phyloP scores from a whole-genome alignment of 2,113 vertebrate genomes.

The Eulemur macaco region DNA sequence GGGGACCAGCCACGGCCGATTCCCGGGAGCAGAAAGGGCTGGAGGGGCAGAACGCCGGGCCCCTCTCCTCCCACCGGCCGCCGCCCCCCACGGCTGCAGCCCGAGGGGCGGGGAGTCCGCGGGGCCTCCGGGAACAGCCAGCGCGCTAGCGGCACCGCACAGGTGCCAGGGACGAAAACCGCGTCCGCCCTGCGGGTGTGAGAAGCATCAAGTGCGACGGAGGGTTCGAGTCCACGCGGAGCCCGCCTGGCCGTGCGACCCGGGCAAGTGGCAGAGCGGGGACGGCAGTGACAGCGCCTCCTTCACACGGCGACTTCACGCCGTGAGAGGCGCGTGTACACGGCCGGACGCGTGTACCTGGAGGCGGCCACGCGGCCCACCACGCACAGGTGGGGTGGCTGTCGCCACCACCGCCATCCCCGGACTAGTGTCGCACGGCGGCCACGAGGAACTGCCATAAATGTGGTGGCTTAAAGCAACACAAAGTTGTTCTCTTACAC shows the following conservation, averaged over 20 bases:
- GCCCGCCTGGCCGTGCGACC: neutral
- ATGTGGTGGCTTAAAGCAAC: neutral
- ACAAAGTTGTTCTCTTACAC: neutral
- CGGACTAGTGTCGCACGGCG: neutral
- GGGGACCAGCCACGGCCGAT: neutral
- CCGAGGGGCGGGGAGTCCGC: neutral
- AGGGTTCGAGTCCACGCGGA: neutral
- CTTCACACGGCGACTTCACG: too few species aligned
- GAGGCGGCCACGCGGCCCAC: neutral
- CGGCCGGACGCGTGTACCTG: neutral
- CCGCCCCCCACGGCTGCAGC: too few species aligned
- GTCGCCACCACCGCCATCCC: too few species aligned
- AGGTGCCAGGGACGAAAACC: neutral
- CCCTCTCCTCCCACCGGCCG: neutral
- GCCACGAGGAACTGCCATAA: neutral
- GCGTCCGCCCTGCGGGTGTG: rapidly evolving
- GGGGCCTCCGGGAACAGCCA: neutral
- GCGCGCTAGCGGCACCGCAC: neutral
- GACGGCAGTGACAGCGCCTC: neutral
- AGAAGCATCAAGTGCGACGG: neutral
- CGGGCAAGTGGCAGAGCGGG: neutral
- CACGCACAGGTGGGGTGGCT: too few species aligned
- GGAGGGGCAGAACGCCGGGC: neutral
- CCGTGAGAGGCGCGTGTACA: neutral
- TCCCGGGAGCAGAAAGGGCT: neutral